These are phyloP conservation scores for Allophyes oxyacanthae DNA, from an alignment of 2,888 invertebrate genomes.

Conservation along the genomic window DNA sequence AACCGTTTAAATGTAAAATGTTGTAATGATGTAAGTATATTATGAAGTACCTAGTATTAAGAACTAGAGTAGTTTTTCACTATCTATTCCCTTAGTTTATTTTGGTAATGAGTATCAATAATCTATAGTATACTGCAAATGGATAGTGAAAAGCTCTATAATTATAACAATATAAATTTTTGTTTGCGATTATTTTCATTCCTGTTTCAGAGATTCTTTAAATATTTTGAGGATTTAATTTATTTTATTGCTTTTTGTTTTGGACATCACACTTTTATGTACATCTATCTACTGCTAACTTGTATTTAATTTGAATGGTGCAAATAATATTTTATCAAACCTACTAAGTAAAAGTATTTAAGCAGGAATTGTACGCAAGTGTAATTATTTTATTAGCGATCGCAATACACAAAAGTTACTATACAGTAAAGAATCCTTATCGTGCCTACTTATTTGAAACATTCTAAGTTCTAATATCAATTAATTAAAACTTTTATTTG, in stretches of 20 bases:
- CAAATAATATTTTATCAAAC: constrained; percentile 2
- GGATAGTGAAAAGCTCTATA: constrained; percentile 8
- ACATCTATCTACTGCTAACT: not conserved
- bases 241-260: constrained; percentile 25
- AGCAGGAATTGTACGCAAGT: constrained; percentile 11
- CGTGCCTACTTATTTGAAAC: constrained; percentile 3
- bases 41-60: constrained; percentile 25
- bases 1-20: constrained; percentile 18
- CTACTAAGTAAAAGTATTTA: constrained; percentile 2
- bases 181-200: constrained; percentile 11
- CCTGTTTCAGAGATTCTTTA: constrained; percentile 12
- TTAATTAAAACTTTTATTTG: constrained; percentile 2
- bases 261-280: constrained; percentile 5
- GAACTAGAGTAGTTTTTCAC: constrained; percentile 15
- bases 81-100: constrained; percentile 11
- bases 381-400: constrained; percentile 7
- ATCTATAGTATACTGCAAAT: not conserved
- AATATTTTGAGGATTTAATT: constrained; percentile 18
- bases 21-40: constrained; percentile 12
- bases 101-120: constrained; percentile 8
- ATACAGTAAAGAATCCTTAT: not conserved
- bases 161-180: constrained; percentile 2
- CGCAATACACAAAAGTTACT: constrained; percentile 2
- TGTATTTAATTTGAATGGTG: constrained; percentile 1
- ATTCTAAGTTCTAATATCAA: not conserved